Base-by-base conservation (phyloP, 2,113 vertebrate species). In the Sapayoa aenigma region DNA sequence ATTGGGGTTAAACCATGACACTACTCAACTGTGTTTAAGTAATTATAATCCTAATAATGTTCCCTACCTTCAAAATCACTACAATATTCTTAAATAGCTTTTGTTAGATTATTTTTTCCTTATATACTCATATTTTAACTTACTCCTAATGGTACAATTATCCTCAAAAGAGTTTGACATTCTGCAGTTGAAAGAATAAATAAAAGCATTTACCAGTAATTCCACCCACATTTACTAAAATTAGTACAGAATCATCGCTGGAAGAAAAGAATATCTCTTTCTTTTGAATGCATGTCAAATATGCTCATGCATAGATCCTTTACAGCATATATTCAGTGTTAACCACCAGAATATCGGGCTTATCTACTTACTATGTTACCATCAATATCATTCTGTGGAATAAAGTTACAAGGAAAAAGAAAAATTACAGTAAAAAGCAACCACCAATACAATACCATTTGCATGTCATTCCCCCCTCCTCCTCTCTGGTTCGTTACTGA, bases 201-300 rank as follows among this genome's bases (percentile, higher is more conserved):
- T 91, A 96, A 89, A 90, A 90, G 66, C 66, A 89, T 95, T 96
- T 95, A 94, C 60, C 81, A 85, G 55, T 91, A 93, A 90, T 94
- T 92, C 88, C 90, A 84, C 90, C 93, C 90, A 96, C 95, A 81
- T 93, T 90, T 86, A 55, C 95, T 94, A 97, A 96, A 96, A 94
- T 95, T 89, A 95, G 66, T 79, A 86, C 66, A 93, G 76, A 94
- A 74, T 75, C 41, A 76, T 89, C 63, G 87, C 76, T 86, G 63
- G 69, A 94, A 96, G 71, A 94, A 95, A 79, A 83, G 8, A 85
- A 0, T 86, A 20, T 46, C 68, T 85, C 75, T 90, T 82, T 74
- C 76, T 17, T 85, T 87, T 77, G 73, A 91, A 95, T 66, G 63
- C 2, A 6, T 47, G 28, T 95, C 87, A 93, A 76, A 80, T 73